Evolutionary conservation across 1,140 invertebrate species (phyloP).

Genomic region (Apis florea): DNA sequence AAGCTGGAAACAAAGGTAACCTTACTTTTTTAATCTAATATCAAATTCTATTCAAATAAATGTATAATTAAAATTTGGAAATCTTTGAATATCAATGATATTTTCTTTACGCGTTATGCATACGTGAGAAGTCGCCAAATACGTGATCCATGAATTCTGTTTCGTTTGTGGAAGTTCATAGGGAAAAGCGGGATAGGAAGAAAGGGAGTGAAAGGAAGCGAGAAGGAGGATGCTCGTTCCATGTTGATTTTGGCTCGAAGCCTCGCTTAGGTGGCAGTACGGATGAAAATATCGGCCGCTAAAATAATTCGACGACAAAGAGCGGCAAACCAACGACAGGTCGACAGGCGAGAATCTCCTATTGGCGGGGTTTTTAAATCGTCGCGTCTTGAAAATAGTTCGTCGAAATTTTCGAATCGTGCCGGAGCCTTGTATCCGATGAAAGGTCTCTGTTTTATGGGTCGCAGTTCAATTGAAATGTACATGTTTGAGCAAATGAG

Average conservation of each 20-base stretch:
- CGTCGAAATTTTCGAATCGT: conserved; percentile 17
- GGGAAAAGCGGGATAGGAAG: conserved; percentile 7
- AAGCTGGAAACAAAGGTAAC: not conserved
- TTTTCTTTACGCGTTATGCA: not conserved
- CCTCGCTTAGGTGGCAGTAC: conserved; percentile 64
- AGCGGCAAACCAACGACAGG: conserved; percentile 60
- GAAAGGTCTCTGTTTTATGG: conserved; percentile 47
- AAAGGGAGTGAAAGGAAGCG: conserved; percentile 35
- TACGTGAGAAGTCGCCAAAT: not conserved
- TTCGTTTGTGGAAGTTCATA: conserved; percentile 7
- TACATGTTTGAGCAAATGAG: conserved; percentile 19
- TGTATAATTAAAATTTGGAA: not conserved
- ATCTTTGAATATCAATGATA: not conserved
- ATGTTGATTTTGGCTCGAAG: conserved; percentile 74
- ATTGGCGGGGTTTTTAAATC: conserved; percentile 58
- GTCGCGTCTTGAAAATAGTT: conserved; percentile 41
- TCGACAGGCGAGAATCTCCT: conserved; percentile 40
- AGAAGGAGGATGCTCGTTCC: conserved; percentile 29
- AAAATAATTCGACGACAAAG: conserved; percentile 74
- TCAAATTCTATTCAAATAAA: no score
- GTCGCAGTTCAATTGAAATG: conserved; percentile 30
- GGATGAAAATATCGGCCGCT: conserved; percentile 76
- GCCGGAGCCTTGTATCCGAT: conserved; percentile 23
- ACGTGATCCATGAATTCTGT: conserved; percentile 18
- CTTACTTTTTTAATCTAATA: not conserved